Percentiles rank a stretch among this genome's conserved stretches.
These are phyloP conservation scores for Temnopleurus reevesii DNA, from an alignment of 53 echinoderm and acorn worm genomes.

Conservation along the genomic window DNA sequence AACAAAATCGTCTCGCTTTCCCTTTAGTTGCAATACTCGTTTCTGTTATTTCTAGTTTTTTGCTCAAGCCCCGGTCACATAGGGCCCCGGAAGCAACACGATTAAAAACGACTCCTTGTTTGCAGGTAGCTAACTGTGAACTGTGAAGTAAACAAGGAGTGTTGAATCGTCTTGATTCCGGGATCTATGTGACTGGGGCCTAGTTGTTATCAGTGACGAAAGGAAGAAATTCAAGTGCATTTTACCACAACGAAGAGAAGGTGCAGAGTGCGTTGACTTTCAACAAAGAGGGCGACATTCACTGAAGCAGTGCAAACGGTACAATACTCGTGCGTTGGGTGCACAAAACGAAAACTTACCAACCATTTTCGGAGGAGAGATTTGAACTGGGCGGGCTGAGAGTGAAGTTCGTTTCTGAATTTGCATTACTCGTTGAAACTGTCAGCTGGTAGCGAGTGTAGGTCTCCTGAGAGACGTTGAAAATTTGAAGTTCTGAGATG, in stretches of 20 bases:
- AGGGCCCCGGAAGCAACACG: no score
- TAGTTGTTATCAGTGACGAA: no score
- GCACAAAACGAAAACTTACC: constrained; percentile 1
- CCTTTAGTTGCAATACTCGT: no score
- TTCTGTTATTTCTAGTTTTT: no score
- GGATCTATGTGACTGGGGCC: no score
- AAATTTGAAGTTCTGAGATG: background rate
- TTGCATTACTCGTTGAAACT: background rate
- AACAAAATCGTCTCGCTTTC: no score
- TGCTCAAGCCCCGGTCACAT: no score
- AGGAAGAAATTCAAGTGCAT: background rate
- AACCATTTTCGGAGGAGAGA: background rate
- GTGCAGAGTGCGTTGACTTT: background rate
- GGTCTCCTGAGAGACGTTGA: background rate
- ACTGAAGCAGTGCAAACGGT: background rate
- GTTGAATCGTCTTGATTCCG: no score
- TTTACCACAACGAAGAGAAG: background rate
- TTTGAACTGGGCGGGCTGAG: background rate
- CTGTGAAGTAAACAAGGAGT: background rate
- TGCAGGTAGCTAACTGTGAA: background rate
- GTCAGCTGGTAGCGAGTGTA: background rate
- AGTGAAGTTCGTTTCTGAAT: background rate
- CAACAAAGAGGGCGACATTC: constrained; percentile 5
- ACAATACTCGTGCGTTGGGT: background rate
- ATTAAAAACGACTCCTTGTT: no score